These are phyloP conservation scores for Nibea coibor DNA, from an alignment of 2,113 vertebrate species.

Conservation along the genomic window DNA sequence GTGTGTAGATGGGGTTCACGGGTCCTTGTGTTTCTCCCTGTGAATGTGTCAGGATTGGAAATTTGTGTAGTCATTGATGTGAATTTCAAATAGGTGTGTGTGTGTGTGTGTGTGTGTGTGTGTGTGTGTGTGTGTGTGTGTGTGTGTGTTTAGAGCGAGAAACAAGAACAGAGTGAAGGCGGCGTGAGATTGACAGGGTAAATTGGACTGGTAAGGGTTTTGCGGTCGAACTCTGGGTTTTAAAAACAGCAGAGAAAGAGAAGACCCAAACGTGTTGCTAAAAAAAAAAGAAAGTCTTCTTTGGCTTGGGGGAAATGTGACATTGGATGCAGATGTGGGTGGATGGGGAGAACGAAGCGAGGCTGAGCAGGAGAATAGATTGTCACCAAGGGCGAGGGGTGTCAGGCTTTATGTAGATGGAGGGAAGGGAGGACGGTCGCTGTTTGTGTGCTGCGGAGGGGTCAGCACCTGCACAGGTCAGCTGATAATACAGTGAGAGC, in stretches of 20 bases:
- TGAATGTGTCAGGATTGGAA: slow-evolving; percentile 55
- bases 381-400: slow-evolving; percentile 32
- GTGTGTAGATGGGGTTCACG: neutral
- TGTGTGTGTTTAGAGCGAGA: slow-evolving; percentile 24
- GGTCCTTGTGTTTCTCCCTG: slow-evolving; percentile 27
- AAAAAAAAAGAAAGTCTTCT: slow-evolving; percentile 40
- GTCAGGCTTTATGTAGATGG: slow-evolving; percentile 48
- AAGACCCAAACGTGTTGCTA: slow-evolving; percentile 40
- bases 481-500: slow-evolving; percentile 28
- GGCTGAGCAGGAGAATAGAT: slow-evolving; percentile 36
- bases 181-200: slow-evolving; percentile 74
- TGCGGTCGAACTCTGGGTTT: slow-evolving; percentile 65
- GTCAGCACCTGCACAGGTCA: slow-evolving; percentile 53
- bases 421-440: neutral
- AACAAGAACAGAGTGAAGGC: slow-evolving; percentile 36
- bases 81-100: slow-evolving; percentile 66
- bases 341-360: slow-evolving; percentile 34
- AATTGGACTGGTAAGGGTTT: slow-evolving; percentile 69
- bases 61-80: slow-evolving; percentile 51
- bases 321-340: slow-evolving; percentile 43
- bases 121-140: slow-evolving; percentile 29
- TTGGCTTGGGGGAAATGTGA: slow-evolving; percentile 45
- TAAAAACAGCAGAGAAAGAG: slow-evolving; percentile 49
- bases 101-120: slow-evolving; percentile 30
- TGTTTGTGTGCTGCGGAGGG: slow-evolving; percentile 32